Evolutionary conservation across 1,140 invertebrate genomes (phyloP).

Genomic region (Drosophila nigromelanica): DNA sequence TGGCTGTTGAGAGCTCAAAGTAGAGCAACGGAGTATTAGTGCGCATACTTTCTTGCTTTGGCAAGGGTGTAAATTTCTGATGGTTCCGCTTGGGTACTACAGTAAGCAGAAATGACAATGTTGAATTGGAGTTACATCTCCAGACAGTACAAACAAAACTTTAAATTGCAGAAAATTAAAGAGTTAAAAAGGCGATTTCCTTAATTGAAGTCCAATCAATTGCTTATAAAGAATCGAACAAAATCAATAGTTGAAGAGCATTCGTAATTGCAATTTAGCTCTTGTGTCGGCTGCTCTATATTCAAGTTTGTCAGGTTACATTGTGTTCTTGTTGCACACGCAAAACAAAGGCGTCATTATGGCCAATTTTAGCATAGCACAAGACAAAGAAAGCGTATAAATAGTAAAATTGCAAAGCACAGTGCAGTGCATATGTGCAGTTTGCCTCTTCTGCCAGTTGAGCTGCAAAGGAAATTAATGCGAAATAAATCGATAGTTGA

Average conservation of each 20-base stretch:
- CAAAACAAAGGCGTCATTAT: slow-evolving; percentile 32
- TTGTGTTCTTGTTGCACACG: neutral
- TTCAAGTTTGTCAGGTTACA: slow-evolving; percentile 4
- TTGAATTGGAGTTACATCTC: no score
- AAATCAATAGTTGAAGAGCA: neutral
- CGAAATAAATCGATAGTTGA: slow-evolving; percentile 68
- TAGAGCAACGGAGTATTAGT: no score
- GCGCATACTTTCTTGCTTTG: no score
- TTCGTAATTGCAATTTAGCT: slow-evolving; percentile 3
- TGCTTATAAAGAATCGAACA: neutral
- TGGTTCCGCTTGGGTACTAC: no score
- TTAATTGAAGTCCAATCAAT: no score
- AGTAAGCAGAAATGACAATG: no score
- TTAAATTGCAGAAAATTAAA: no score
- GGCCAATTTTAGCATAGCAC: slow-evolving; percentile 58
- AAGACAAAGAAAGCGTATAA: slow-evolving; percentile 16
- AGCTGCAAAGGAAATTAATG: slow-evolving; percentile 50
- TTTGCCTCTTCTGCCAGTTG: slow-evolving; percentile 9
- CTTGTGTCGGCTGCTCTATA: neutral
- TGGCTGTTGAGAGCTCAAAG: neutral
- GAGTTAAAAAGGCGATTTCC: no score
- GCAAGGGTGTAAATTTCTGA: no score
- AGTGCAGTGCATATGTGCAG: slow-evolving; percentile 8
- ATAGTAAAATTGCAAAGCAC: neutral
- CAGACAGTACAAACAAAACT: no score